phyloP scores from a whole-genome alignment of 1,140 invertebrate genomes.

The Sycophaga agraensis region DNA sequence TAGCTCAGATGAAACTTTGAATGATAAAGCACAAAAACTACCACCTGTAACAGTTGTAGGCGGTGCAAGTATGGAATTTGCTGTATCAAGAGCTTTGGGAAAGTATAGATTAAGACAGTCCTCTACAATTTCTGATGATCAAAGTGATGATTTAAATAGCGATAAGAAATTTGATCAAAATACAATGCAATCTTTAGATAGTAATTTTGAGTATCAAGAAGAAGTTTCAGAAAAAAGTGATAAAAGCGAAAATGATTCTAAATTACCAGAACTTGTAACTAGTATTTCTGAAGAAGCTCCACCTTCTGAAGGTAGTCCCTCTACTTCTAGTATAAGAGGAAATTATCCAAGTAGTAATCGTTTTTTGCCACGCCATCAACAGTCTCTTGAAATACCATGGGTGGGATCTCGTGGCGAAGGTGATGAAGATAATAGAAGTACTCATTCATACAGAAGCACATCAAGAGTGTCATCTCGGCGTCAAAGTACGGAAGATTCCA shows the following conservation, averaged over 20 bases:
- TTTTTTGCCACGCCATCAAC: constrained; percentile 70
- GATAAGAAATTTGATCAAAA: constrained; percentile 51
- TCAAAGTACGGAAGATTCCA: constrained; percentile 90
- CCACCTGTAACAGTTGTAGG: constrained; percentile 60
- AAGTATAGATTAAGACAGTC: constrained; percentile 79
- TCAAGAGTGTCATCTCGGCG: constrained; percentile 83
- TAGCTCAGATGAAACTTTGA: constrained; percentile 53
- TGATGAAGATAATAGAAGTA: constrained; percentile 83
- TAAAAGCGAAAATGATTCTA: constrained; percentile 46
- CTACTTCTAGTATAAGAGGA: constrained; percentile 62
- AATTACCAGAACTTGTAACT: constrained; percentile 51
- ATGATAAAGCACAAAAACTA: constrained; percentile 61
- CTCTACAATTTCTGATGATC: constrained; percentile 68
- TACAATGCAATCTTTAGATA: constrained; percentile 37
- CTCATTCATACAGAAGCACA: constrained; percentile 81
- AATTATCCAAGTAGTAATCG: constrained; percentile 54
- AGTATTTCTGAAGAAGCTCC: constrained; percentile 54
- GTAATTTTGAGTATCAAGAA: constrained; percentile 45
- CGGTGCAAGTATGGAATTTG: constrained; percentile 77
- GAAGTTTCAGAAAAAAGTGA: constrained; percentile 47
- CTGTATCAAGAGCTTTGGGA: constrained; percentile 77
- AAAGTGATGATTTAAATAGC: constrained; percentile 57
- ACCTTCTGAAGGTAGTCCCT: constrained; percentile 65
- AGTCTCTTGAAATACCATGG: constrained; percentile 78
- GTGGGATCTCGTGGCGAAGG: constrained; percentile 64